Percentiles rank a stretch among this genome's conserved stretches.
These are phyloP conservation scores for Arnoldichthys spilopterus DNA, from an alignment of 2,797 vertebrate species.

Conservation along the genomic window DNA sequence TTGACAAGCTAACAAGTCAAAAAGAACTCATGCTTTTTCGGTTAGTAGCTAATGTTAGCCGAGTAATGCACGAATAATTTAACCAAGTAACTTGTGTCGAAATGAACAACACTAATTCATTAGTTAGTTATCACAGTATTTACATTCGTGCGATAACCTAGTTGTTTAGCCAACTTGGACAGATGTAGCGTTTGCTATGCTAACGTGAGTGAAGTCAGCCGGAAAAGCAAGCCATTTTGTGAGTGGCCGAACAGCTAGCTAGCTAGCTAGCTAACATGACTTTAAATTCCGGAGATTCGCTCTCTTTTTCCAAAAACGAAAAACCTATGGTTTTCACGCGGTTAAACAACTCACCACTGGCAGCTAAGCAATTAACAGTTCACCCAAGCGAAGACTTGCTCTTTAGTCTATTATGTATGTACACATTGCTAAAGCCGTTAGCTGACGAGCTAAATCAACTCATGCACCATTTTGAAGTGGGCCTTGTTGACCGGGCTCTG, in stretches of 20 bases:
- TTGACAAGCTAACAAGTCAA: no score
- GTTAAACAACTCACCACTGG: not conserved
- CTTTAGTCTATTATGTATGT: not conserved
- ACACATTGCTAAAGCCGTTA: not conserved
- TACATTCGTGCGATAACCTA: not conserved
- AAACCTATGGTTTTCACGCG: not conserved
- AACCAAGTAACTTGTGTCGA: not conserved
- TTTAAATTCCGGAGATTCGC: not conserved
- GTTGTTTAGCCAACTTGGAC: no score
- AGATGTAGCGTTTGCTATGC: not conserved
- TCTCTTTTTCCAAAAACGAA: not conserved
- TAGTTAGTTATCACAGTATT: not conserved
- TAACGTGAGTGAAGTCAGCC: not conserved
- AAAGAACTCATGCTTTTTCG: not conserved
- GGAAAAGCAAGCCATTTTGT: conserved; percentile 47
- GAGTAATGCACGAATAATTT: not conserved
- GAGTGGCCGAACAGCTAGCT: not conserved
- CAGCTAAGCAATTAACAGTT: not conserved
- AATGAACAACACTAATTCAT: not conserved
- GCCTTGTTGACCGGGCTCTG: conserved; percentile 22
- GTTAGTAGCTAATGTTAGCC: not conserved
- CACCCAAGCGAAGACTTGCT: not conserved
- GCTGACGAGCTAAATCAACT: conserved; percentile 38
- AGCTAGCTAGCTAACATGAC: not conserved
- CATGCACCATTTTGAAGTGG: conserved; percentile 57